Evolutionary conservation across 2,797 vertebrate genomes (phyloP).

Genomic region (Brachyalestes nurse): DNA sequence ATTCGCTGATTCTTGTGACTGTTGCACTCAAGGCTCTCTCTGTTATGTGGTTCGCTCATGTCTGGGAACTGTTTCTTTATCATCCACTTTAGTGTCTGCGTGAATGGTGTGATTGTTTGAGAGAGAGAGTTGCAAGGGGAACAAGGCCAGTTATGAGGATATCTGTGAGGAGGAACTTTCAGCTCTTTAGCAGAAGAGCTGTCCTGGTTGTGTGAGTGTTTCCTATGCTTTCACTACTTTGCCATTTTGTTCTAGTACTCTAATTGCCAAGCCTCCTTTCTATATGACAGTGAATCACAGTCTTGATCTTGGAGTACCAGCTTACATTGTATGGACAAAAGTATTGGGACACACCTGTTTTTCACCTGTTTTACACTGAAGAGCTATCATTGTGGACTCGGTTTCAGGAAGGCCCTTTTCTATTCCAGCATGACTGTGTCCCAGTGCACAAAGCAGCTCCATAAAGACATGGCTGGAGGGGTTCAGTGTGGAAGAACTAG

Average conservation of each 20-base stretch:
- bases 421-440: too few species aligned
- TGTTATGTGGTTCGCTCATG: constrained; percentile 44
- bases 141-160: neutral
- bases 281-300: neutral
- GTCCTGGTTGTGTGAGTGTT: constrained; percentile 1
- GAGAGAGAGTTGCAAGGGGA: neutral
- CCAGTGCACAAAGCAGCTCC: too few species aligned
- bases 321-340: too few species aligned
- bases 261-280: neutral
- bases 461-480: too few species aligned
- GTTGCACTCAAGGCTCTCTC: constrained; percentile 44
- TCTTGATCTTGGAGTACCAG: neutral
- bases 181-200: constrained; percentile 7
- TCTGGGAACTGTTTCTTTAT: constrained; percentile 43
- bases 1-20: constrained; percentile 38
- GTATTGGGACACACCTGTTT: too few species aligned
- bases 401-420: too few species aligned
- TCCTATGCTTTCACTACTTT: constrained; percentile 3
- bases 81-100: constrained; percentile 10
- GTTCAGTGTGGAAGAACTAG: too few species aligned
- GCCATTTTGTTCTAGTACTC: neutral
- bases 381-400: too few species aligned
- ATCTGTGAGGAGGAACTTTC: constrained; percentile 5
- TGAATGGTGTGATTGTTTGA: constrained; percentile 34
- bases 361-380: too few species aligned